These are phyloP conservation scores for Melanocharis versteri DNA, from an alignment of 2,113 vertebrate species.

Conservation along the genomic window DNA sequence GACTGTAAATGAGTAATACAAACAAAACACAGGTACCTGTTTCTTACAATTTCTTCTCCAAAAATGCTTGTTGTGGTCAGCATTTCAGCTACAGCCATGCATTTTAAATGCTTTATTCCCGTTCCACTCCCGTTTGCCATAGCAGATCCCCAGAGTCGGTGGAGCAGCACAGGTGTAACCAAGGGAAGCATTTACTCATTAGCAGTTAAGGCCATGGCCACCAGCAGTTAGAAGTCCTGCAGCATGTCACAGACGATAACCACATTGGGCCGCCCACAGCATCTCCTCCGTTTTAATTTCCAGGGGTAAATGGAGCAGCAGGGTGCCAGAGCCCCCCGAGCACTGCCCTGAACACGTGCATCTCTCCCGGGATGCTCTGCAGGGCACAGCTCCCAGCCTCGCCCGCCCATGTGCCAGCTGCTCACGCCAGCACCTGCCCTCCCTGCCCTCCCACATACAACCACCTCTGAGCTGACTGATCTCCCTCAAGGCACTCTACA, in stretches of 20 bases:
- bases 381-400: background rate
- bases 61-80: background rate
- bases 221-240: background rate
- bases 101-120: background rate
- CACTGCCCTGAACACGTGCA: background rate
- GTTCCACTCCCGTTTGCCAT: background rate
- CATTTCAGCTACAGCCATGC: background rate
- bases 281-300: conserved; percentile 7
- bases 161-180: background rate
- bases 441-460: background rate
- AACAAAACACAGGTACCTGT: background rate
- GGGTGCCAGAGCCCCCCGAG: background rate
- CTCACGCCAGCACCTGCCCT: background rate
- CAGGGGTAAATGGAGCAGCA: conserved; percentile 21
- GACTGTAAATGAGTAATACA: background rate
- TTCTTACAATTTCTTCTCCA: background rate
- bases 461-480: background rate
- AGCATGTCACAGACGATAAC: background rate
- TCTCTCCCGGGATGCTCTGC: background rate
- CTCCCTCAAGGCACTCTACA: background rate
- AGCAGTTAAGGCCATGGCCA: background rate
- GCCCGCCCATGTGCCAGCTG: background rate
- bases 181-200: background rate
- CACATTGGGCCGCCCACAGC: background rate
- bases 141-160: background rate